phyloP scores from a whole-genome alignment of 2,113 vertebrate species.

The Speoplatyrhinus poulsoni region DNA sequence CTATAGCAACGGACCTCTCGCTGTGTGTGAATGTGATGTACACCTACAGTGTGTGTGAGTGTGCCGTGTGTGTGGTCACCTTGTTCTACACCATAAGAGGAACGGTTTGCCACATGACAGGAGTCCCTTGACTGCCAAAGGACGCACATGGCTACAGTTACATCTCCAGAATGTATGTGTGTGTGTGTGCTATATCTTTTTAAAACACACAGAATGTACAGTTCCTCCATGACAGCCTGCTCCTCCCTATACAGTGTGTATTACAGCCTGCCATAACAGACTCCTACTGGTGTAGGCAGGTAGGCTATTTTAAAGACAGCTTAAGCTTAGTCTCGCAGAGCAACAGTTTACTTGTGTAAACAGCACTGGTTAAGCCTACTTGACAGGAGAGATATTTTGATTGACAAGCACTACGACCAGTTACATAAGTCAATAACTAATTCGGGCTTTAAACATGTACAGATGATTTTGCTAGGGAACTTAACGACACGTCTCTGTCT shows the following conservation, averaged over 20 bases:
- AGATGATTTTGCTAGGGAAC: no score
- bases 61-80: neutral
- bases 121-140: neutral
- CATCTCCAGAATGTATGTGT: conserved; percentile 5
- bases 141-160: neutral
- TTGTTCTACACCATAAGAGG: conserved; percentile 31
- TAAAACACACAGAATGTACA: neutral
- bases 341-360: no score
- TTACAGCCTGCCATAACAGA: neutral
- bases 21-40: neutral
- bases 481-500: no score
- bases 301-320: no score
- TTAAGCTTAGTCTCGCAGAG: no score
- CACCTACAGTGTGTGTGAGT: conserved; percentile 3
- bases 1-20: neutral
- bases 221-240: neutral
- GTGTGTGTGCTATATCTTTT: conserved; percentile 2
- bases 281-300: neutral
- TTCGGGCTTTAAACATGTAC: no score
- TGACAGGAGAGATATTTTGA: no score
- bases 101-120: conserved; percentile 29
- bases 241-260: neutral
- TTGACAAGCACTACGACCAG: no score
- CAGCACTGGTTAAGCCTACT: no score
- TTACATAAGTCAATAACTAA: no score